Base-by-base conservation (phyloP, 2,113 vertebrate species). In the Oophaga pumilio region DNA sequence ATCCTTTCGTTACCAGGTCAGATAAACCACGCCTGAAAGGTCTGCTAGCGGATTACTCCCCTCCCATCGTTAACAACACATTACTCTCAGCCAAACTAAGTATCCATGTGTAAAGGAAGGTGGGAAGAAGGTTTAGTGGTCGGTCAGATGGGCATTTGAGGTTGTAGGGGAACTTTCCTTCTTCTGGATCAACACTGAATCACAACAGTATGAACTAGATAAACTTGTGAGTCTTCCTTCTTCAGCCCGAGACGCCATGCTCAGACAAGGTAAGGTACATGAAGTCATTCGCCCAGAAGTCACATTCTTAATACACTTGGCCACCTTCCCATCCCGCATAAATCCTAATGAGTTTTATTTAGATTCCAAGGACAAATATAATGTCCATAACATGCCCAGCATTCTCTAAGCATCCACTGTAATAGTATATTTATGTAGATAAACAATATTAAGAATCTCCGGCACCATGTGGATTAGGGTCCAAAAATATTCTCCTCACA, bases 381-480 rank as follows among this genome's bases (percentile, higher is more conserved):
- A 60, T 28, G 5, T 50, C 18, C 18, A 82, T 64, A 59, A 82
- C 50, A 64, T 49, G 33, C 20, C 17, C 2, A 11, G 11, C 79
- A 64, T 82, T 82, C 79, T 24, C 60, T 64, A 50, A 50, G 33
- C 0, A 20, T 20, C 28, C 9, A 64, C 20, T n/a, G 50, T 60
- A 60, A 81, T 7, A 33, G 53, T 18, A 80, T 22, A 76, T n/a
- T n/a, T 57, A 79, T 57, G 8, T 26, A 26, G 76, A 28, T 18
- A 57, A 26, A 26, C 53, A 79, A 17, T 9, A 28, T 28, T 66
- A 22, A 50, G 12, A 49, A 13, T 52, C 22, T 15, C 33, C 68
- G 80, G 62, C 60, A n/a, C 80, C 80, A 66, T 49, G 43, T 24
- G 26, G 80, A 62, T 82, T 68, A 57, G 2, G 33, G 71, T 74